These are phyloP conservation scores for Trachelipus rathkii DNA, from an alignment of 1,140 invertebrate species.

Conservation along the genomic window DNA sequence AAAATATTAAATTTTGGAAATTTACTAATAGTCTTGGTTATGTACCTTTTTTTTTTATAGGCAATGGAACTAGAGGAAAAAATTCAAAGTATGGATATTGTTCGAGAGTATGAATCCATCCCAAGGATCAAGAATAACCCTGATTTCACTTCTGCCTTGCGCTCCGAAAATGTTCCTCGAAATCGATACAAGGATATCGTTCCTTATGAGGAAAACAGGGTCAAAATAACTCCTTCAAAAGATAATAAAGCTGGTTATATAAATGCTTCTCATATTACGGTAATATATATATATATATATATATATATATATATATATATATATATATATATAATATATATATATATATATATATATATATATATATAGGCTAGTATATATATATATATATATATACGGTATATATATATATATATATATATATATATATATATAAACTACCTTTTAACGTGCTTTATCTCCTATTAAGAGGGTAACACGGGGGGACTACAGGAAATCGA, in stretches of 20 bases:
- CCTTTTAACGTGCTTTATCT: no score
- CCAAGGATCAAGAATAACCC: slow-evolving; percentile 68
- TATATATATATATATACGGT: not conserved
- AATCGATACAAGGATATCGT: slow-evolving; percentile 65
- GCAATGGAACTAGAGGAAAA: slow-evolving; percentile 75
- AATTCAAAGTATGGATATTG: slow-evolving; percentile 71
- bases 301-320: not conserved
- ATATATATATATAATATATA: slow-evolving; percentile 20
- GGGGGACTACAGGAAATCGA: no score
- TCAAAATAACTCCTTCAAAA: slow-evolving; percentile 68
- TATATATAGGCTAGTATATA: no score
- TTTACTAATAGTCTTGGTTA: not conserved
- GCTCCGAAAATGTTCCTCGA: slow-evolving; percentile 60
- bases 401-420: not conserved
- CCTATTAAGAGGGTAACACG: no score
- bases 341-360: slow-evolving; percentile 11
- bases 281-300: slow-evolving; percentile 49
- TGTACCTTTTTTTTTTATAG: slow-evolving; percentile 53
- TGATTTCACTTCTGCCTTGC: slow-evolving; percentile 63
- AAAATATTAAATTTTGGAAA: not conserved
- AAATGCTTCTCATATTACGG: slow-evolving; percentile 81
- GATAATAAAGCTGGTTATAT: slow-evolving; percentile 81
- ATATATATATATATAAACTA: no score
- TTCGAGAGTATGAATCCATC: slow-evolving; percentile 82
- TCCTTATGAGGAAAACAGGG: slow-evolving; percentile 82